These are phyloP conservation scores for Papilio gigon DNA, from an alignment of 2,888 invertebrate species.

Conservation along the genomic window DNA sequence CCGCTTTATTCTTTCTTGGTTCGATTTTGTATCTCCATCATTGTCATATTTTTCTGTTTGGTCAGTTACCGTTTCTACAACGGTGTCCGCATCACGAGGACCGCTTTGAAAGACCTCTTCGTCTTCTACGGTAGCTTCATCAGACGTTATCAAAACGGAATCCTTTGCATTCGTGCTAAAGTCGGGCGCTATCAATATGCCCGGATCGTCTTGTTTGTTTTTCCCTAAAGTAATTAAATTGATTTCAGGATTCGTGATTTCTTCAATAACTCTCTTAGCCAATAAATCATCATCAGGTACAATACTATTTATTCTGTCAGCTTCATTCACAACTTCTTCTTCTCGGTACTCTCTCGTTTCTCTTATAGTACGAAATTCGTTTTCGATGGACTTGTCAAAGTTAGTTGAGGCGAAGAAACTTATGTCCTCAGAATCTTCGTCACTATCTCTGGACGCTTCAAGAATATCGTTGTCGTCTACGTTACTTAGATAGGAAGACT, in stretches of 20 bases:
- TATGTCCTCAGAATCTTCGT: slow-evolving; percentile 21
- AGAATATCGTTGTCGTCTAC: slow-evolving; percentile 17
- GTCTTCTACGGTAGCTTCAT: slow-evolving; percentile 45
- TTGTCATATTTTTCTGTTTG: slow-evolving; percentile 54
- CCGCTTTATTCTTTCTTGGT: slow-evolving; percentile 56
- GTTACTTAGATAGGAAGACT: slow-evolving; percentile 6
- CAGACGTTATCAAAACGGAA: slow-evolving; percentile 42
- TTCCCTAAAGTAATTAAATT: slow-evolving; percentile 30
- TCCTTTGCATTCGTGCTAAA: neutral
- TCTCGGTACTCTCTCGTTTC: slow-evolving; percentile 41
- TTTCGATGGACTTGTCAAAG: slow-evolving; percentile 39
- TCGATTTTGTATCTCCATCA: slow-evolving; percentile 28
- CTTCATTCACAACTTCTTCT: slow-evolving; percentile 16
- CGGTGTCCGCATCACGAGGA: slow-evolving; percentile 1
- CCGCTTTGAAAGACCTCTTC: slow-evolving; percentile 27
- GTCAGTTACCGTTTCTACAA: slow-evolving; percentile 19
- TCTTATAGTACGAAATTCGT: slow-evolving; percentile 27
- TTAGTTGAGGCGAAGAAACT: slow-evolving; percentile 28
- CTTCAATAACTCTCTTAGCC: slow-evolving; percentile 7
- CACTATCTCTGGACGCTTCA: slow-evolving; percentile 26
- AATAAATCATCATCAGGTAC: slow-evolving; percentile 12
- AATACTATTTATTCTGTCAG: slow-evolving; percentile 3
- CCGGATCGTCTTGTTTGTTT: neutral
- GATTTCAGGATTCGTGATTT: slow-evolving; percentile 29
- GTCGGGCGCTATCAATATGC: slow-evolving; percentile 30